Evolutionary conservation across 2,113 vertebrate species (phyloP).

Genomic region (Psilopogon haemacephalus): DNA sequence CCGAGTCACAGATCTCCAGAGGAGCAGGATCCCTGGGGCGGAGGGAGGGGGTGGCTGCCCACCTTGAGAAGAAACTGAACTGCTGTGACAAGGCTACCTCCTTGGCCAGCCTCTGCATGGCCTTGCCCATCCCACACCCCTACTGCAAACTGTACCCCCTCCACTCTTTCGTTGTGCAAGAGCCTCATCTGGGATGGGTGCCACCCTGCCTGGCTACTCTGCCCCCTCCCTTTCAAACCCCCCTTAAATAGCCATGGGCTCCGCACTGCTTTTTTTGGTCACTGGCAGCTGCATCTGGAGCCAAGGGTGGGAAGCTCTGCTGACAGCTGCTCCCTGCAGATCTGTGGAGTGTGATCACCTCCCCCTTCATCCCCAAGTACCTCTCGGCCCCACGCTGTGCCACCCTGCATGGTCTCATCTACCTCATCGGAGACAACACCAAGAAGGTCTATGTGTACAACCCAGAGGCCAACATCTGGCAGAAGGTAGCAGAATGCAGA

Average conservation of each 20-base stretch:
- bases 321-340: constrained; percentile 73
- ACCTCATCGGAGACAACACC: constrained; percentile 95
- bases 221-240: not conserved
- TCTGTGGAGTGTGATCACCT: constrained; percentile 86
- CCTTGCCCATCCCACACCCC: not conserved
- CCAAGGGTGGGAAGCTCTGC: not conserved
- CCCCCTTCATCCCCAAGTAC: constrained; percentile 96
- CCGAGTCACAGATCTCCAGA: not conserved
- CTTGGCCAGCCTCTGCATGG: fast-evolving
- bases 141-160: not conserved
- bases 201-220: not conserved
- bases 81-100: not conserved
- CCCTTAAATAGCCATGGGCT: not conserved
- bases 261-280: not conserved
- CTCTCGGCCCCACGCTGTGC: constrained; percentile 90
- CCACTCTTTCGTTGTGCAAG: not conserved
- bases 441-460: constrained; percentile 93
- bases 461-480: constrained; percentile 93
- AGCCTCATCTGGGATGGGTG: fast-evolving
- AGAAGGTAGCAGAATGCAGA: constrained; percentile 80
- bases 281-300: not conserved
- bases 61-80: not conserved
- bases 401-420: constrained; percentile 83
- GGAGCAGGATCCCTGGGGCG: fast-evolving
- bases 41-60: not conserved